Evolutionary conservation across 2,888 invertebrate genomes (phyloP), one percentile per base, ranked within the genome.

Genomic region (Drosophila merina): DNA sequence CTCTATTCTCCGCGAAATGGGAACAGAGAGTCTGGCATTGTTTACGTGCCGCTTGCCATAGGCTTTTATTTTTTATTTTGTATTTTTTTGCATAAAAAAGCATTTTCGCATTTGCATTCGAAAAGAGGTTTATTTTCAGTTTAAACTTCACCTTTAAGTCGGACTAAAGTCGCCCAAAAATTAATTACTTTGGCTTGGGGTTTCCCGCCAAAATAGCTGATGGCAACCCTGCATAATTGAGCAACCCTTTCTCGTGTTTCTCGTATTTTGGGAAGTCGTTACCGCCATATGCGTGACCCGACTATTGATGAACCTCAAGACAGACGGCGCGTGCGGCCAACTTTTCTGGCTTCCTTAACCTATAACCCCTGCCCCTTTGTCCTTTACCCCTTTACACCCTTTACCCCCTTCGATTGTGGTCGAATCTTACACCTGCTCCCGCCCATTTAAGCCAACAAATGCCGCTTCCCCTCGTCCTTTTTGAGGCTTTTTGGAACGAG

Each of bases 271-370:
- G 33, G 33, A 33, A 33, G 33, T 33, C n/a, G 12, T 6, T 1
- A 6, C 36, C 36, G 25, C 14, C 20, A 12, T 48, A 54, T 52
- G 69, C 76, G 80, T 79, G 78, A 52, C n/a, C 44, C 48, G 78
- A 75, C 75, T 77, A 77, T 79, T 80, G 77, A 81, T 74, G 77
- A 74, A 72, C 50, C 66, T 76, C 58, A 69, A 71, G 64, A 54
- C 75, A 73, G 70, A 36, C 73, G 73, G 78, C 80, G 78, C 76
- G 70, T 82, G 80, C 80, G 68, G 59, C 57, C 26, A 64, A 56
- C 75, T 72, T 69, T 62, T 49, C 62, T 55, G 76, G 78, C 60
- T 71, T 72, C 76, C 62, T 42, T 42, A 20, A 7, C 40, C 40
- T 14, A 2, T 14, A 48, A 40, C 64, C 63, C 14, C 50, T 30